Conservation (phyloP, 2,888 invertebrate species). For the Teleiodes luculella region DNA sequence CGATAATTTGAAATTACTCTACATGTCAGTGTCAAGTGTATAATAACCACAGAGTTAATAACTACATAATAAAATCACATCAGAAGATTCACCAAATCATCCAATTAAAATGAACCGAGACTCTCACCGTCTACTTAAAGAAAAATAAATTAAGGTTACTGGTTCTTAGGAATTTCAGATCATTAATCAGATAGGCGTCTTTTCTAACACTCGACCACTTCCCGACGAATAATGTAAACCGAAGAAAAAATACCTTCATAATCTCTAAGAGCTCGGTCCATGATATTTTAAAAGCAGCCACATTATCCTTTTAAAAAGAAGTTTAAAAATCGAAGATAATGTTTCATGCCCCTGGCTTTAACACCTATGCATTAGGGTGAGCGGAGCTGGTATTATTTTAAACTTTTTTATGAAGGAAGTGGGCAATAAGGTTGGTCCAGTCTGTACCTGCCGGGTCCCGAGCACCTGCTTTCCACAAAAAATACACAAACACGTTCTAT, state of each 20-base stretch:
- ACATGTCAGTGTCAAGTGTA: too few species aligned
- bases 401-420: conserved; percentile 62
- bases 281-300: conserved; percentile 16
- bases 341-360: conserved; percentile 43
- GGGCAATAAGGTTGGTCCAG: conserved; percentile 54
- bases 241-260: conserved; percentile 32
- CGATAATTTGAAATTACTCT: too few species aligned
- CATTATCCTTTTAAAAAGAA: conserved; percentile 15
- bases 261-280: conserved; percentile 15
- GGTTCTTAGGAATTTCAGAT: conserved; percentile 38
- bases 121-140: conserved; percentile 9
- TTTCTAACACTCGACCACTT: conserved; percentile 44
- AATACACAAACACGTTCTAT: conserved; percentile 62
- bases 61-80: too few species aligned
- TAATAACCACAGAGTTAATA: neutral
- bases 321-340: conserved; percentile 19
- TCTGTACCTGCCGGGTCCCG: conserved; percentile 51
- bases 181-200: conserved; percentile 58
- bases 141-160: conserved; percentile 33
- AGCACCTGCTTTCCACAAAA: conserved; percentile 69
- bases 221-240: conserved; percentile 55
- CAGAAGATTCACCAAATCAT: conserved; percentile 37
- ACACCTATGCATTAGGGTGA: conserved; percentile 50
- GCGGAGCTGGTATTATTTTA: conserved; percentile 43
- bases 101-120: conserved; percentile 47